Conservation (phyloP, 1,140 invertebrate genomes). For the Drusus annulatus region DNA sequence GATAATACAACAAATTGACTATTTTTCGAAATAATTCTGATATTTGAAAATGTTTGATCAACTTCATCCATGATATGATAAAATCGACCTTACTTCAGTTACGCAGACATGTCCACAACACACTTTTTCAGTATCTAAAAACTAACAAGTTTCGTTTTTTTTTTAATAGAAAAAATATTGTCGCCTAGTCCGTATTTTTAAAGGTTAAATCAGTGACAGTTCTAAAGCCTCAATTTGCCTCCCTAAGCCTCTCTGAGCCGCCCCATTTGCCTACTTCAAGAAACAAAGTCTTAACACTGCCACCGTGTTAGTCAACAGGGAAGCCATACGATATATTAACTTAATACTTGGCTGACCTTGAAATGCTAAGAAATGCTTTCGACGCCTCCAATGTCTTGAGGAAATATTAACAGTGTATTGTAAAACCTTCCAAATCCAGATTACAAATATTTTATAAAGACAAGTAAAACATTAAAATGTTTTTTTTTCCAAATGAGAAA, state of each 20-base stretch:
- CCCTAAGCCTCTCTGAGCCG: neutral
- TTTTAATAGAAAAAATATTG: neutral
- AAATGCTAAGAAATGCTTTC: neutral
- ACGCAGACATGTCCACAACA: too few species aligned
- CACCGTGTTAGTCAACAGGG: neutral
- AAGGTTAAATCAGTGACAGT: constrained; percentile 7
- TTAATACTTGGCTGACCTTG: neutral
- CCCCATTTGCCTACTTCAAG: neutral
- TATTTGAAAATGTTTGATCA: too few species aligned
- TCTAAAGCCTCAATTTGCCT: neutral
- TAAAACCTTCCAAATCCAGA: too few species aligned
- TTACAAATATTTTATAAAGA: too few species aligned
- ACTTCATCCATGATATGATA: too few species aligned
- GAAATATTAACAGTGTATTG: too few species aligned
- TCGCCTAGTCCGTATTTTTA: neutral
- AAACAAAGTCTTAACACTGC: neutral
- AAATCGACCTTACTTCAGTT: too few species aligned
- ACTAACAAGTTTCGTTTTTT: neutral
- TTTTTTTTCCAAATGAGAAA: too few species aligned
- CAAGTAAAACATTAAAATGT: too few species aligned
- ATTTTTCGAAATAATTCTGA: too few species aligned
- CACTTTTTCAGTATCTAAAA: too few species aligned
- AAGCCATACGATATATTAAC: neutral
- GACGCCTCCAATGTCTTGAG: neutral
- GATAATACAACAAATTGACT: too few species aligned